A percentile compares a stretch with the other conserved stretches of the same genome.
Evolutionary conservation across 2,797 vertebrate species (phyloP).

Genomic region (Chiloscyllium punctatum): DNA sequence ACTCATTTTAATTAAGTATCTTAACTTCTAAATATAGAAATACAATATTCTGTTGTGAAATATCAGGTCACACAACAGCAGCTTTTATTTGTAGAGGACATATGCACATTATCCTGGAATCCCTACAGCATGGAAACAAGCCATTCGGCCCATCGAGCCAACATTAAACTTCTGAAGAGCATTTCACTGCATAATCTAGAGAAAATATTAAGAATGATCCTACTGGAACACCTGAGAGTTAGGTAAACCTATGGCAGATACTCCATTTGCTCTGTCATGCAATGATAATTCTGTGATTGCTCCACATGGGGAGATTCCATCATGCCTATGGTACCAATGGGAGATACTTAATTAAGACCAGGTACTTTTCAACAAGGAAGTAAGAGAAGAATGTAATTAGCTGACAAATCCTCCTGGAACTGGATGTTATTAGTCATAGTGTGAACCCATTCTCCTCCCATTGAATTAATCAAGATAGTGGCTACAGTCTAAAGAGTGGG

Average conservation of each 20-base stretch:
- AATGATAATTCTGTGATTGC: not conserved
- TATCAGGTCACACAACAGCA: not conserved
- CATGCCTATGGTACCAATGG: not conserved
- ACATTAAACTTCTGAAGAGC: too few species aligned
- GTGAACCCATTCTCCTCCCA: not conserved
- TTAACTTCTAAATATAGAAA: not conserved
- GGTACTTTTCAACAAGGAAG: not conserved
- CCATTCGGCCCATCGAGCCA: too few species aligned
- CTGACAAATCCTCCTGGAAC: not conserved
- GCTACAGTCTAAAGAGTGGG: not conserved
- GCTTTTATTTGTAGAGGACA: not conserved
- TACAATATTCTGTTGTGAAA: not conserved
- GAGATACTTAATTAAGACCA: not conserved
- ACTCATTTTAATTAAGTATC: not conserved
- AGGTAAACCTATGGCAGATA: not conserved
- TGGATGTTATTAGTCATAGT: not conserved
- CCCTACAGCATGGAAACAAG: too few species aligned
- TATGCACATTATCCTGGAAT: not conserved
- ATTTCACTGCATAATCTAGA: not conserved
- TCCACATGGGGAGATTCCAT: not conserved
- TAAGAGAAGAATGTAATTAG: not conserved
- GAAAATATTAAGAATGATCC: not conserved
- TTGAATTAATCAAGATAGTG: not conserved
- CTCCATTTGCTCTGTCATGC: not conserved
- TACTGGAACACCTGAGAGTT: not conserved